Evolutionary conservation across 2,113 vertebrate species (phyloP).

Genomic region (Hemibagrus wyckioides): DNA sequence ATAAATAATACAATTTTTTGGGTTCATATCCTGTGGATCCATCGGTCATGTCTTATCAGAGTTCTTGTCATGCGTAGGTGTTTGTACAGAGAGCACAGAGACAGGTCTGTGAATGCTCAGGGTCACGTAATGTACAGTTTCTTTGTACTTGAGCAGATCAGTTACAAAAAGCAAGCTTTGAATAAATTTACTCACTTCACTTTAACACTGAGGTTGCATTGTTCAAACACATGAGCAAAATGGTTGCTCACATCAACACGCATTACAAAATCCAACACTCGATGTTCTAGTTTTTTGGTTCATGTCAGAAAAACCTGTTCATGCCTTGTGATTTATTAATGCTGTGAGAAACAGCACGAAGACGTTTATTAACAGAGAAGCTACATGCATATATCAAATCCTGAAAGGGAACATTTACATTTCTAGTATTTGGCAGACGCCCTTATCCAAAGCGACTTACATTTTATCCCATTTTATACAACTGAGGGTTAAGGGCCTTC

Average conservation of each 20-base stretch:
- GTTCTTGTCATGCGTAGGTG: background rate
- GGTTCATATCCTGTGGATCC: background rate
- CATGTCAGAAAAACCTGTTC: background rate
- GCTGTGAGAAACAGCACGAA: background rate
- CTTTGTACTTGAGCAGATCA: background rate
- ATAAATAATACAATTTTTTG: background rate
- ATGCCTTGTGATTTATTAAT: background rate
- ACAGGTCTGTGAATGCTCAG: background rate
- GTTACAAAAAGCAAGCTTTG: too few species aligned
- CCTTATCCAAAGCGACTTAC: too few species aligned
- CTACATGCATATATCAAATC: background rate
- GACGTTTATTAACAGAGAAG: background rate
- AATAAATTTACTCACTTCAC: too few species aligned
- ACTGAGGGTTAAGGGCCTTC: too few species aligned
- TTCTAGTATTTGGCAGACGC: too few species aligned
- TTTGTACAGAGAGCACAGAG: background rate
- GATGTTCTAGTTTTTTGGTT: background rate
- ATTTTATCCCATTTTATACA: too few species aligned
- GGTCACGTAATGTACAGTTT: background rate
- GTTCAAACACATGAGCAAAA: background rate
- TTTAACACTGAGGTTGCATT: background rate
- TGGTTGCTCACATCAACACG: background rate
- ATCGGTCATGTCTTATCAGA: conserved; percentile 2
- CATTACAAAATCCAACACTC: background rate
- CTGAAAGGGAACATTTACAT: too few species aligned